Evolutionary conservation across 2,888 invertebrate species (phyloP), one percentile per base, ranked within the genome.

Genomic region (Agrochola macilenta): DNA sequence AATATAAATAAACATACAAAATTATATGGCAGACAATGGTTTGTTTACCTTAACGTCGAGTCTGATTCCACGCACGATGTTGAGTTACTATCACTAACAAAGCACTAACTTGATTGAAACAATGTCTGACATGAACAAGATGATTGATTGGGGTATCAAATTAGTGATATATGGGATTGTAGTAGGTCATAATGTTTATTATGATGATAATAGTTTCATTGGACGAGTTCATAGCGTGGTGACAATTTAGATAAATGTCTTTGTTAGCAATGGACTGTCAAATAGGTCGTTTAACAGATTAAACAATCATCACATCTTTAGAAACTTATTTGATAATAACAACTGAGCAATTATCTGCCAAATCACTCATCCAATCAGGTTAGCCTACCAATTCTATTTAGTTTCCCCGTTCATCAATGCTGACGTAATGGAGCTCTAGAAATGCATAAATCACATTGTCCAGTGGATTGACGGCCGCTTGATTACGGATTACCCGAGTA

Each of bases 401-500:
- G 73, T 86, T 70, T 66, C 66, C 69, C 74, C 79, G 75, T 84
- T 73, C 79, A 84, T 83, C 84, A 84, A 73, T 75, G 43, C 35
- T 66, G 83, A 83, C 74, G 60, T 85, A 73, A 78, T 66, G 76
- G 70, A 78, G 73, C 74, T 72, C 77, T 75, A 83, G 73, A 76
- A 83, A 80, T 86, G 76, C 86, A 86, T 87, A 83, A 78, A 86
- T 87, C 88, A 88, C 80, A 78, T 75, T 71, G 88, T 74, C 83
- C 69, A 58, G 39, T 74, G 76, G 88, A 86, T 83, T 76, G 86
- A 77, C 81, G 76, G 76, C 52, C 65, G 76, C 73, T 88, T 88
- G 76, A 83, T 86, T 75, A 78, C 66, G 66, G 88, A 88, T 83
- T 86, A 85, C 76, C 12, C 23, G 20, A n/a, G 57, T 83, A 77